Conservation (phyloP, 2,113 vertebrate genomes). For the Synchiropus splendidus region DNA sequence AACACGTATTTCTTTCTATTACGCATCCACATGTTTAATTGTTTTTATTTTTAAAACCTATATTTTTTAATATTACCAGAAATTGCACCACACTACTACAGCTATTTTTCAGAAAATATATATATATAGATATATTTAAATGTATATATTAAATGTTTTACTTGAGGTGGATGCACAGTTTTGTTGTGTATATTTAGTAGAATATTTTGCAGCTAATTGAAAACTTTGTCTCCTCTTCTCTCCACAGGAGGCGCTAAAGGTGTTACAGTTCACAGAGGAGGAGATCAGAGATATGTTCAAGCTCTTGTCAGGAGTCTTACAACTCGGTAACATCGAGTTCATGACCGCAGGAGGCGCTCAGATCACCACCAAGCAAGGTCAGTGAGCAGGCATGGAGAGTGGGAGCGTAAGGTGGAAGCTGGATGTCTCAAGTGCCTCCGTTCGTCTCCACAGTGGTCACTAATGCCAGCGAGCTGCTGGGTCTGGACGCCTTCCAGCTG, state of each 20-base stretch:
- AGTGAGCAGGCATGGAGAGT: not conserved
- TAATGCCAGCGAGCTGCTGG: conserved; percentile 79
- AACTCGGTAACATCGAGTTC: conserved; percentile 84
- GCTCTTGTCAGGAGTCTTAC: conserved; percentile 81
- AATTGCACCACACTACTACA: too few species aligned
- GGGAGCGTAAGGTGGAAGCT: not conserved
- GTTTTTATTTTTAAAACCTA: too few species aligned
- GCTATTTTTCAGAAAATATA: too few species aligned
- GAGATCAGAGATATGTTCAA: conserved; percentile 87
- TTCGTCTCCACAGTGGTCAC: conserved; percentile 66
- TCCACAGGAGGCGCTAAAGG: conserved; percentile 78
- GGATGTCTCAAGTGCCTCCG: conserved; percentile 1
- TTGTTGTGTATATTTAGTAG: too few species aligned
- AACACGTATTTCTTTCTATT: not conserved
- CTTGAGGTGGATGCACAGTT: too few species aligned
- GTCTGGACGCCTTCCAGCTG: conserved; percentile 81
- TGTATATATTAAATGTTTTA: too few species aligned
- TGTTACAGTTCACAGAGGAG: conserved; percentile 79
- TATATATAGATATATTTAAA: too few species aligned
- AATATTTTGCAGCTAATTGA: too few species aligned
- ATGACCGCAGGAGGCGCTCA: conserved; percentile 89
- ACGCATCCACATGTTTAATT: too few species aligned
- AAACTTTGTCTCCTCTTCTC: not conserved
- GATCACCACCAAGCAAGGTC: conserved; percentile 82
- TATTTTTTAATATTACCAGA: too few species aligned